Conservation (phyloP, 2,113 vertebrate species). For the Poicephalus meyeri region DNA sequence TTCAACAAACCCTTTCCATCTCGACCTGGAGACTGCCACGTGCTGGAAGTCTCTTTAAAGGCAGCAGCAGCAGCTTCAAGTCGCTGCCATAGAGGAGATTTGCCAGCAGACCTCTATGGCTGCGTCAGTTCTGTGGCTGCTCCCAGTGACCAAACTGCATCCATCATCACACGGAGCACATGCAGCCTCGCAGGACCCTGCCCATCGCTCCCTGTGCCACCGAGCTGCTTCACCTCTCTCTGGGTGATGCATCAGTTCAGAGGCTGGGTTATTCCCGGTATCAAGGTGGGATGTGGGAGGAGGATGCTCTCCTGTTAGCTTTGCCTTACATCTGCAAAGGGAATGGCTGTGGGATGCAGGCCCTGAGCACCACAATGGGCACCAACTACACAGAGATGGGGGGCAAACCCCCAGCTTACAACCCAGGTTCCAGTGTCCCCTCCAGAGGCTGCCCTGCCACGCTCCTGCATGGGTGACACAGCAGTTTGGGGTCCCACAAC, state of each 20-base stretch:
- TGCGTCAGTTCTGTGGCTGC: neutral
- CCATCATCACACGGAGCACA: rapidly evolving
- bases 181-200: neutral
- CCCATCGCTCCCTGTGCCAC: neutral
- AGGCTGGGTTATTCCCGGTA: neutral
- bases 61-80: neutral
- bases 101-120: neutral
- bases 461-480: neutral
- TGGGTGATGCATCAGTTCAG: neutral
- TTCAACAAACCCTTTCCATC: neutral
- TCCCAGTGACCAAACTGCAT: neutral
- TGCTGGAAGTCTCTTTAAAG: neutral
- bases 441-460: neutral
- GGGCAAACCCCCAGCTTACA: neutral
- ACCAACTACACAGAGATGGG: neutral
- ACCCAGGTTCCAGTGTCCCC: rapidly evolving
- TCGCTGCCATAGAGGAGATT: rapidly evolving
- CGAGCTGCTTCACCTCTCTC: rapidly evolving
- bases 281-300: neutral
- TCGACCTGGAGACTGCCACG: neutral
- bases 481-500: neutral
- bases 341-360: neutral
- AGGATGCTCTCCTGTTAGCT: rapidly evolving
- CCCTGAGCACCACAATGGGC: rapidly evolving
- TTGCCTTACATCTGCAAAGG: neutral